A percentile compares a stretch with the other conserved stretches of the same genome.
Conservation (phyloP, 2,113 vertebrate genomes). For the Amblyopsis rosae region DNA sequence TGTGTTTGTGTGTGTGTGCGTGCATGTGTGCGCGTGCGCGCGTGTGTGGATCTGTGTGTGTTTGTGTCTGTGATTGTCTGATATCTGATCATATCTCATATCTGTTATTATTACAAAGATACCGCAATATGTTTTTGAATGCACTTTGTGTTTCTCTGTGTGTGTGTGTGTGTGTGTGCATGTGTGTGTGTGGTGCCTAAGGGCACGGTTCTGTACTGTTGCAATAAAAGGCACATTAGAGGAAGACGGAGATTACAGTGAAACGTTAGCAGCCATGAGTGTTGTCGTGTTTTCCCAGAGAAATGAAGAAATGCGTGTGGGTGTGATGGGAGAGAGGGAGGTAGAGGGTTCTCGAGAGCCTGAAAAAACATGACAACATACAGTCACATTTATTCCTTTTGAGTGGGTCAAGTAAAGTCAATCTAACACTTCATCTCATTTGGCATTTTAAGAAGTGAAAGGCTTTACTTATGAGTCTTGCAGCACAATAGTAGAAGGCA, state of each 20-base stretch:
- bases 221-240: conserved; percentile 77
- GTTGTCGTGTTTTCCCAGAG: conserved; percentile 23
- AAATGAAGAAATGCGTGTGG: conserved; percentile 50
- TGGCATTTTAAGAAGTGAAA: too few relatives aligned
- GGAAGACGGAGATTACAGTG: conserved; percentile 64
- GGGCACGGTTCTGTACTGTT: conserved; percentile 65
- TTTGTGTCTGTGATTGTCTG: background rate
- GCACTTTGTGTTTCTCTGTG: conserved; percentile 7
- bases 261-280: conserved; percentile 63
- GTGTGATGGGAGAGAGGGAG: background rate
- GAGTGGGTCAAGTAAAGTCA: too few relatives aligned
- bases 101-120: conserved; percentile 41
- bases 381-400: too few relatives aligned
- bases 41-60: background rate
- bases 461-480: too few relatives aligned
- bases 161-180: conserved; percentile 19
- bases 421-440: too few relatives aligned
- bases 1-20: background rate
- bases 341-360: background rate
- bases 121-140: conserved; percentile 24
- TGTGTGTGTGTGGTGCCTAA: conserved; percentile 34
- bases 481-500: too few relatives aligned
- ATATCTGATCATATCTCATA: background rate
- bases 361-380: too few relatives aligned
- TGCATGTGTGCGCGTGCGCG: background rate